Evolutionary conservation across 2,888 invertebrate genomes (phyloP).

Genomic region (Macrophya annulata): DNA sequence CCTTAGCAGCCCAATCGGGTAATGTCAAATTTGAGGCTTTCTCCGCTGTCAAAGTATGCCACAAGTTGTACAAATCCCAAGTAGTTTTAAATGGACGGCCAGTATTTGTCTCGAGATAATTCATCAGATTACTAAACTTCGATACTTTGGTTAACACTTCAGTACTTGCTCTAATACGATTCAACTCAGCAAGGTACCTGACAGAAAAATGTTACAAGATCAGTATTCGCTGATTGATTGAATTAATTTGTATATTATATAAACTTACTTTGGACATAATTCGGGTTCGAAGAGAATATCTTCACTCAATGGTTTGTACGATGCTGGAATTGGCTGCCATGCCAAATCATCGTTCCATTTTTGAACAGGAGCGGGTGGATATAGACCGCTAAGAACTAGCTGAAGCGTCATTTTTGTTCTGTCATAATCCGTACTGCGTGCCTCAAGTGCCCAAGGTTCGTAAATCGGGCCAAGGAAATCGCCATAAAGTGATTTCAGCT

Average conservation of each 20-base stretch:
- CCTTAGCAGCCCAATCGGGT: conserved; percentile 82
- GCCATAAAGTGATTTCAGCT: conserved; percentile 80
- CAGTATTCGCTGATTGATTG: neutral
- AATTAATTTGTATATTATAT: neutral
- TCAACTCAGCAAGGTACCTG: conserved; percentile 67
- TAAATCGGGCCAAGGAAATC: conserved; percentile 80
- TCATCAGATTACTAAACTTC: conserved; percentile 61
- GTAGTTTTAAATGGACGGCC: conserved; percentile 61
- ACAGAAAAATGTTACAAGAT: neutral
- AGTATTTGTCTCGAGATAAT: conserved; percentile 62
- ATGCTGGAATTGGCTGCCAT: conserved; percentile 87
- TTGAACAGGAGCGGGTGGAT: conserved; percentile 83
- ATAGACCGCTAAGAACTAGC: conserved; percentile 86
- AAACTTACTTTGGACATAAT: conserved; percentile 65
- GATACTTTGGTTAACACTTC: conserved; percentile 57
- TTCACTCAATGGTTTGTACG: conserved; percentile 58
- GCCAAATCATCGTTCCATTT: conserved; percentile 82
- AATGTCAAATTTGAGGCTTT: conserved; percentile 81
- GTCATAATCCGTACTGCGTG: conserved; percentile 86
- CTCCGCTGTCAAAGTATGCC: conserved; percentile 75
- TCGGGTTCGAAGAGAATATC: conserved; percentile 67
- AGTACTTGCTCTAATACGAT: conserved; percentile 59
- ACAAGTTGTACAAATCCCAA: conserved; percentile 64
- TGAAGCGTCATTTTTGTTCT: conserved; percentile 89
- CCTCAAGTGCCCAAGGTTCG: conserved; percentile 72